Percentiles rank a stretch among this genome's conserved stretches.
Evolutionary conservation across 1,140 invertebrate genomes (phyloP).

Genomic region (Plodia interpunctella): DNA sequence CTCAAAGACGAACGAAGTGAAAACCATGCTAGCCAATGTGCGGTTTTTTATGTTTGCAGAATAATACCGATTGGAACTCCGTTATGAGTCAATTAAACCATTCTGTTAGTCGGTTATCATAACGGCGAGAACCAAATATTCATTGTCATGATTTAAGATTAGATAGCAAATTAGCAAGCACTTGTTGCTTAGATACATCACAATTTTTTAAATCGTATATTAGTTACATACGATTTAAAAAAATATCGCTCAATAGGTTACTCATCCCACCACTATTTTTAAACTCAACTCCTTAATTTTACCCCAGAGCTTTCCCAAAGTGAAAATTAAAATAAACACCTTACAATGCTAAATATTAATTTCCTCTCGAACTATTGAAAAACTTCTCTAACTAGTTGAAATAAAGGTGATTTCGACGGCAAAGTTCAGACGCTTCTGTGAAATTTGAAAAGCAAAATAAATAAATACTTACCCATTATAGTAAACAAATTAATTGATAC

Average conservation of each 20-base stretch:
- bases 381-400: neutral
- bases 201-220: no score
- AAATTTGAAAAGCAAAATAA: neutral
- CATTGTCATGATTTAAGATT: neutral
- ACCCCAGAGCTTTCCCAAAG: no score
- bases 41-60: neutral
- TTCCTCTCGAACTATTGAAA: neutral
- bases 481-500: neutral
- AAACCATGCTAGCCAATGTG: no score
- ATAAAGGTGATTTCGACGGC: neutral
- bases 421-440: neutral
- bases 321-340: neutral
- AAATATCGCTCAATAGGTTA: no score
- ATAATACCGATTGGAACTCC: neutral
- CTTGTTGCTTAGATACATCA: neutral
- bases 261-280: no score
- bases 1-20: no score
- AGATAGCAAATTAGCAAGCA: neutral
- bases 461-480: no score
- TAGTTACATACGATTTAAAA: no score
- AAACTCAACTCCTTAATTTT: no score
- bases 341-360: neutral
- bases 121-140: neutral
- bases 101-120: neutral
- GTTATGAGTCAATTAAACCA: neutral